Conservation (phyloP, 2,797 vertebrate genomes). For the Menidia menidia region DNA sequence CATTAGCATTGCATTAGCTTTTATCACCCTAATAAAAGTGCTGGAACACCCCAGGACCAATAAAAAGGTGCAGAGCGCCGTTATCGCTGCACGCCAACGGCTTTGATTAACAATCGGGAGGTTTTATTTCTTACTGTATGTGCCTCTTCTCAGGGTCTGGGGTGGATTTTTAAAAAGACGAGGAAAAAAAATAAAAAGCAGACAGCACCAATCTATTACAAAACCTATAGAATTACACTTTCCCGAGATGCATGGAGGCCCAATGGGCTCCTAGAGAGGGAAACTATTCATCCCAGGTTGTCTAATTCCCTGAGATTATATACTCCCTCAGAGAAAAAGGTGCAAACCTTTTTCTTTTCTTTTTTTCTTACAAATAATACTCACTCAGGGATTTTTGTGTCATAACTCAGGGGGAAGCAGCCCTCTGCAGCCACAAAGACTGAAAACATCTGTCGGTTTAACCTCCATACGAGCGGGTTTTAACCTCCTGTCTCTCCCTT, state of each 20-base stretch:
- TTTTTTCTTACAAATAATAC: too few relatives aligned
- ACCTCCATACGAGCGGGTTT: conserved; percentile 38
- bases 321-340: conserved; percentile 55
- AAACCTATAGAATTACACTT: conserved; percentile 67
- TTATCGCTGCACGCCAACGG: neutral
- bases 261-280: conserved; percentile 60
- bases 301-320: conserved; percentile 56
- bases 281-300: conserved; percentile 62
- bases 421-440: conserved; percentile 5
- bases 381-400: conserved; percentile 16
- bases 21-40: neutral
- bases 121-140: neutral
- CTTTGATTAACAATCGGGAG: neutral
- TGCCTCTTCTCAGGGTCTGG: neutral
- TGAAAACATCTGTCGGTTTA: conserved; percentile 51
- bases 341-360: conserved; percentile 13
- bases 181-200: conserved; percentile 53
- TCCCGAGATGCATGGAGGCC: conserved; percentile 61
- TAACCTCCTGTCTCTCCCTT: conserved; percentile 21
- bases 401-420: conserved; percentile 25
- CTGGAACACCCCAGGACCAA: neutral
- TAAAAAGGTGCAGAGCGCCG: neutral
- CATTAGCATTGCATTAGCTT: neutral
- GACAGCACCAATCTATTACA: conserved; percentile 71
- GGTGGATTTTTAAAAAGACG: conserved; percentile 56